A percentile compares a stretch with the other conserved stretches of the same genome.
These are phyloP conservation scores for Argya squamiceps DNA, from an alignment of 2,797 vertebrate genomes.

Conservation along the genomic window DNA sequence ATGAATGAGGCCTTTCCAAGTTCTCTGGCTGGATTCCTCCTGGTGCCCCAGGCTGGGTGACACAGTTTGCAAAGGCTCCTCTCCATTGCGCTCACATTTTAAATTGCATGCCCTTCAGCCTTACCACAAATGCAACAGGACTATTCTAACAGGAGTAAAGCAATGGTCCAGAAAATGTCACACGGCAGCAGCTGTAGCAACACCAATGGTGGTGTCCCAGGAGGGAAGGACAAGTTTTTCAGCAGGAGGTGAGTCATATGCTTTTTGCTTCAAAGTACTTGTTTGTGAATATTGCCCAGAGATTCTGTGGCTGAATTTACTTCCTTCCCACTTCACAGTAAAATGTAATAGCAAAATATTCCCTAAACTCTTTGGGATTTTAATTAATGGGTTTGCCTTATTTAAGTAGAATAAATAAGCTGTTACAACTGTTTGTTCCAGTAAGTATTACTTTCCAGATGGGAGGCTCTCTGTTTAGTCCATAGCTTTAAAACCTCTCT, in stretches of 20 bases:
- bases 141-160: not conserved
- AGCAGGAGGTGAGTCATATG: not conserved
- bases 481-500: not conserved
- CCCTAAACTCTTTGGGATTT: not conserved
- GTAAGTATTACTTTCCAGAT: not conserved
- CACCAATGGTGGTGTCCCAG: not conserved
- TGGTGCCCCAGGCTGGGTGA: not conserved
- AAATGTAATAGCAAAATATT: not conserved
- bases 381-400: not conserved
- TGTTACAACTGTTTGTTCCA: not conserved
- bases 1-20: not conserved
- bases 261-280: not conserved
- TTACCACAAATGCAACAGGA: not conserved
- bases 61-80: not conserved
- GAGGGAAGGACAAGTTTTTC: not conserved
- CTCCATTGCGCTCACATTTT: not conserved
- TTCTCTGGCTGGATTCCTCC: not conserved
- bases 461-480: not conserved
- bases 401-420: not conserved
- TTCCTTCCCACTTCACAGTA: not conserved
- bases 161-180: not conserved
- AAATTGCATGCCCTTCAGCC: not conserved
- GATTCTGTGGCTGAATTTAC: not conserved
- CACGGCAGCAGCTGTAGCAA: not conserved
- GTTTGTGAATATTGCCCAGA: not conserved